A percentile compares a stretch with the other conserved stretches of the same genome.
phyloP scores from a whole-genome alignment of 2,888 invertebrate genomes.

The Trichopoda pennipes region DNA sequence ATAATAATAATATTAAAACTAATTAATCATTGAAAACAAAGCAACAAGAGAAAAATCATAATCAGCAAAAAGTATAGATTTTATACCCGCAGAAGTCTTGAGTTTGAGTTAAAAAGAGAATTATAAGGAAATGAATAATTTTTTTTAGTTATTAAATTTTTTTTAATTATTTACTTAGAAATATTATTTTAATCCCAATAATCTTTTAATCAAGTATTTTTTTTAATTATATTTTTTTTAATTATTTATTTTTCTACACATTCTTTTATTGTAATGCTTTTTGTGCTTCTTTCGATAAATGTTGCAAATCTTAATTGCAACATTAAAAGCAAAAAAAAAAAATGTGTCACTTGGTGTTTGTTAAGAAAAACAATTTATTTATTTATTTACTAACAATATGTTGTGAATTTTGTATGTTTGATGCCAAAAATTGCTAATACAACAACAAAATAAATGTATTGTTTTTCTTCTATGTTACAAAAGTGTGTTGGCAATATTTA shows the following conservation, averaged over 20 bases:
- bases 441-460: constrained; percentile 12
- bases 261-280: constrained; percentile 21
- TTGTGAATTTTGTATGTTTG: constrained; percentile 57
- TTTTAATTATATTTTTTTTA: no score
- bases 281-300: constrained; percentile 19
- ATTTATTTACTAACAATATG: constrained; percentile 57
- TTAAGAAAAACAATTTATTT: constrained; percentile 44
- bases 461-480: not conserved
- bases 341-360: constrained; percentile 58
- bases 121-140: no score
- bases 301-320: constrained; percentile 43
- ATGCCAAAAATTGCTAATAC: constrained; percentile 56
- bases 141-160: no score
- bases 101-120: no score
- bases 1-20: no score
- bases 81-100: no score
- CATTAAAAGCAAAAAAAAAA: constrained; percentile 20
- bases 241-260: not conserved
- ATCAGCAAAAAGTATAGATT: no score
- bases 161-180: no score
- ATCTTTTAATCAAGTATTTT: not conserved
- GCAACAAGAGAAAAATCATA: no score
- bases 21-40: no score
- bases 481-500: constrained; percentile 19
- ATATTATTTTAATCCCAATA: not conserved